These are phyloP conservation scores for Pheosia gnoma DNA, from an alignment of 2,888 invertebrate genomes.

Conservation along the genomic window DNA sequence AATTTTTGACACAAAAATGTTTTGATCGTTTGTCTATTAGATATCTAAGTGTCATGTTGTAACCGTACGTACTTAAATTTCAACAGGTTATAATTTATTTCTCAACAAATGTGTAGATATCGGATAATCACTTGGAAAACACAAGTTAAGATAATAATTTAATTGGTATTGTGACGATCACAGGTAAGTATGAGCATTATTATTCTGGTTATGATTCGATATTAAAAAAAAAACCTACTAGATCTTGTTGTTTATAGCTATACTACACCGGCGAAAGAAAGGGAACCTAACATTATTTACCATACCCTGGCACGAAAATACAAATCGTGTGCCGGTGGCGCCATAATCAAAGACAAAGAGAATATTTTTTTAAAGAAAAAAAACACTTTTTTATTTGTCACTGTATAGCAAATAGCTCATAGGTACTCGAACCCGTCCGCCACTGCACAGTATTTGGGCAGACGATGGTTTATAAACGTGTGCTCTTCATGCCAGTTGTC, in stretches of 20 bases:
- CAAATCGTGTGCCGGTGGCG: neutral
- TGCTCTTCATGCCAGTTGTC: constrained; percentile 36
- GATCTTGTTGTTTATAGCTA: no score
- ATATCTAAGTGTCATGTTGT: neutral
- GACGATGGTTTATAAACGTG: constrained; percentile 20
- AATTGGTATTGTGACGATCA: no score
- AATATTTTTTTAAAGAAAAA: no score
- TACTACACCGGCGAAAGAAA: no score
- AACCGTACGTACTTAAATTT: neutral
- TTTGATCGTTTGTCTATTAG: neutral
- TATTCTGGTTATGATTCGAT: no score
- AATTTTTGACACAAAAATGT: neutral
- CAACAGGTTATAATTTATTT: neutral
- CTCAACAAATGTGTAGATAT: neutral
- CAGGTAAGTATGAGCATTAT: no score
- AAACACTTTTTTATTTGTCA: neutral
- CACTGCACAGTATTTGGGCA: constrained; percentile 25
- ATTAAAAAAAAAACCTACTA: no score
- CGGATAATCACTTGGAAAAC: no score
- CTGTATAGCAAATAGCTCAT: neutral
- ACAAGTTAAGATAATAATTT: no score
- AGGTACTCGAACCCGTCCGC: constrained; percentile 8
- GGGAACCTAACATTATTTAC: no score
- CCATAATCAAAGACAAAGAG: no score
- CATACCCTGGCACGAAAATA: no score